These are phyloP conservation scores for Pseudachorutes palmiensis DNA, from an alignment of 1,140 invertebrate genomes.

Conservation along the genomic window DNA sequence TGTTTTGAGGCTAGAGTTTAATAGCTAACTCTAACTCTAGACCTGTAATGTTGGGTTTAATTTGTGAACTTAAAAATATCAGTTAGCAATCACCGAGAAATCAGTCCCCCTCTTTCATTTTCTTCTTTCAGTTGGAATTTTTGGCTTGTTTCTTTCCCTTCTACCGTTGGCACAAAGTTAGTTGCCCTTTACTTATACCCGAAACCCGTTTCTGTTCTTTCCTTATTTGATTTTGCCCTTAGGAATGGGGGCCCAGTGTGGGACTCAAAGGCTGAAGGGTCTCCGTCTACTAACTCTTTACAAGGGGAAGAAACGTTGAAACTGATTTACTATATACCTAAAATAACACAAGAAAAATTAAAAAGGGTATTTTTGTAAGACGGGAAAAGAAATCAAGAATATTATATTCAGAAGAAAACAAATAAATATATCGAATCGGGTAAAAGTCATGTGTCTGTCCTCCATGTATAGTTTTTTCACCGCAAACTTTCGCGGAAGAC, in stretches of 20 bases:
- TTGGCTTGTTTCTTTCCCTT: no score
- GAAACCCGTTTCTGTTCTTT: not conserved
- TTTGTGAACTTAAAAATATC: no score
- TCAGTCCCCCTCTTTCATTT: no score
- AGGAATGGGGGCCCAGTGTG: not conserved
- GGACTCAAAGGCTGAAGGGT: not conserved
- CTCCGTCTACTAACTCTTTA: conserved; percentile 1
- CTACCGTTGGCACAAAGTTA: no score
- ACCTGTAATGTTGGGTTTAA: no score
- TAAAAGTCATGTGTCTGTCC: not conserved
- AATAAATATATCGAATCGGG: not conserved
- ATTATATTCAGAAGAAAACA: conserved; percentile 1
- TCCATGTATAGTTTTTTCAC: not conserved
- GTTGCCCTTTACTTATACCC: no score
- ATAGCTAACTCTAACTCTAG: no score
- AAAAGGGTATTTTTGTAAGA: conserved; percentile 33
- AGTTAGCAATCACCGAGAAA: no score
- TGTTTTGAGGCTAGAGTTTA: not conserved
- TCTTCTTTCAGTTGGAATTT: not conserved
- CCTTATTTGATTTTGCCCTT: not conserved
- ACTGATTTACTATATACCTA: not conserved
- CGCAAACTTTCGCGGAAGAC: not conserved
- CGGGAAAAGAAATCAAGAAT: not conserved
- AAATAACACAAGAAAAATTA: conserved; percentile 8
- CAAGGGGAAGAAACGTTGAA: not conserved